phyloP scores from a whole-genome alignment of 2,113 vertebrate species.

The Lagopus muta region DNA sequence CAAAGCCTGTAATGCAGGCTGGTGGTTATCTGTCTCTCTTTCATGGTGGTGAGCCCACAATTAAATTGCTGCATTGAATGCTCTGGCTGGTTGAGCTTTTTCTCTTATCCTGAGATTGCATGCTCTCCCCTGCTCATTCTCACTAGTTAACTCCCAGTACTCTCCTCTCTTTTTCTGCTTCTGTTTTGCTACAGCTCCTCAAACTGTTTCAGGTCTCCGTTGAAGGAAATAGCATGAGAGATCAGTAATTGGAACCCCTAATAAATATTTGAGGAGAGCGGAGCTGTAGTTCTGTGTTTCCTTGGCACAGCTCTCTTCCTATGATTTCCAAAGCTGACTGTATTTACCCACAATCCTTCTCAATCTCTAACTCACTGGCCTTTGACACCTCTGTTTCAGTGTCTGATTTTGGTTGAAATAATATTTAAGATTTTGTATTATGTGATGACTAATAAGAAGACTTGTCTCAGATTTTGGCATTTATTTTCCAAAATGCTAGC shows the following conservation, averaged over 20 bases:
- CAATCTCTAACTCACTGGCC: neutral
- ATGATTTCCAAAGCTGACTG: neutral
- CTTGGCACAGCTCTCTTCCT: neutral
- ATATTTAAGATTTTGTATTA: neutral
- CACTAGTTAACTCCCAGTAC: neutral
- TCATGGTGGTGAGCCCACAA: slow-evolving; percentile 31
- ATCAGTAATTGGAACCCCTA: slow-evolving; percentile 8
- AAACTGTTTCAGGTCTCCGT: neutral
- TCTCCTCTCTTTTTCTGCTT: neutral
- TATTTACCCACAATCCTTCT: neutral
- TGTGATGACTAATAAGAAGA: neutral
- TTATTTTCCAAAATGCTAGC: neutral
- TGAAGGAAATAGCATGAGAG: neutral
- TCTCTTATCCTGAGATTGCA: neutral
- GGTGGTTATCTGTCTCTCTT: neutral
- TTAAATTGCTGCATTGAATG: slow-evolving; percentile 22
- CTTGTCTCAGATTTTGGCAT: neutral
- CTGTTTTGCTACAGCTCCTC: neutral
- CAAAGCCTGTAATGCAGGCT: neutral
- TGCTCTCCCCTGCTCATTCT: neutral
- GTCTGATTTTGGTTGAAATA: neutral
- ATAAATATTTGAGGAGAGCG: slow-evolving; percentile 22
- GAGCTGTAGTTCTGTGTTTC: neutral
- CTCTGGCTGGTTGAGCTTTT: neutral
- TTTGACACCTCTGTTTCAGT: neutral